Percentiles rank a stretch among this genome's conserved stretches.
Conservation (phyloP, 1,140 invertebrate genomes). For the Drosophila obscura region DNA sequence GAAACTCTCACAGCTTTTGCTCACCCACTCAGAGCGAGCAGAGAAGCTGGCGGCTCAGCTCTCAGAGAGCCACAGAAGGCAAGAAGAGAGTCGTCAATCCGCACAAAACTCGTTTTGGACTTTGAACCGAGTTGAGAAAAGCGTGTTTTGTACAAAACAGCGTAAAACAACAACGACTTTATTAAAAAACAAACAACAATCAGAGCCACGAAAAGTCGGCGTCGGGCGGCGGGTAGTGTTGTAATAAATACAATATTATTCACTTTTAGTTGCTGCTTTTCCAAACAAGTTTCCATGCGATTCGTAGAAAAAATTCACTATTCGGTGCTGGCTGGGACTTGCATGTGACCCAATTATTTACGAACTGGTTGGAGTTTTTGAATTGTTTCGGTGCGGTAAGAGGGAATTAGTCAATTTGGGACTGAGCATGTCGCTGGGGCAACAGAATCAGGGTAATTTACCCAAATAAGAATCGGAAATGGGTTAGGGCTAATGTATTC, state of each 20-base stretch:
- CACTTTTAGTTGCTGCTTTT: conserved; percentile 36
- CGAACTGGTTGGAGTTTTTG: conserved; percentile 59
- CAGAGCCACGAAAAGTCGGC: conserved; percentile 23
- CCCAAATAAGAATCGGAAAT: neutral
- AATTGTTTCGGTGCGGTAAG: neutral
- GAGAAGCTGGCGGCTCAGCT: neutral
- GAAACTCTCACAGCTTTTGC: conserved; percentile 37
- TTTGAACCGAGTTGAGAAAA: conserved; percentile 68
- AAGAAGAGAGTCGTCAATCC: conserved; percentile 36
- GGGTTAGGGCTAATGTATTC: neutral
- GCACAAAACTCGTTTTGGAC: conserved; percentile 57
- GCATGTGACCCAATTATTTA: conserved; percentile 64
- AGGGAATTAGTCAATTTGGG: neutral
- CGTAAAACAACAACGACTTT: conserved; percentile 43
- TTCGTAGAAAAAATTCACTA: neutral
- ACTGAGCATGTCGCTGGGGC: conserved; percentile 42
- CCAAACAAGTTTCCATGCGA: conserved; percentile 56
- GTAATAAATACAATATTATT: conserved; percentile 62
- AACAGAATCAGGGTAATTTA: conserved; percentile 3
- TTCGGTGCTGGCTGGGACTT: neutral
- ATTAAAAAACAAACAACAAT: conserved; percentile 53
- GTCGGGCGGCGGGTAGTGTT: conserved; percentile 33
- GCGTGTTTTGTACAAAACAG: conserved; percentile 60
- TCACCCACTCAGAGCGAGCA: conserved; percentile 16
- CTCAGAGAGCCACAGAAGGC: conserved; percentile 10